A percentile compares a stretch with the other conserved stretches of the same genome.
phyloP scores from a whole-genome alignment of 2,797 vertebrate species.

The Gobionotothen gibberifrons region DNA sequence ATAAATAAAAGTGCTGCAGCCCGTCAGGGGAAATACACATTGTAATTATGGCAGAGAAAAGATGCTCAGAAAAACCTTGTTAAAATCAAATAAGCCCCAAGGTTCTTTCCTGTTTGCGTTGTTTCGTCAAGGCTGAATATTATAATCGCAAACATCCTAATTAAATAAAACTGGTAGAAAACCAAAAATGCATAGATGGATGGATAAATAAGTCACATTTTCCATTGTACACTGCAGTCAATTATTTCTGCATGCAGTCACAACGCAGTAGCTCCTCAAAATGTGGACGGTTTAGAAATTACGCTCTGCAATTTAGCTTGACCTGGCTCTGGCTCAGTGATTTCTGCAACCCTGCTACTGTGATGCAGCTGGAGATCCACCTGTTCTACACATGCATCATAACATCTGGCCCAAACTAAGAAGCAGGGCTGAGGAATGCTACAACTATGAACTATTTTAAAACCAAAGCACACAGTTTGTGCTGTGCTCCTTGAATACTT shows the following conservation, averaged over 20 bases:
- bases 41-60: slow-evolving; percentile 58
- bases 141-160: slow-evolving; percentile 38
- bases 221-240: no score
- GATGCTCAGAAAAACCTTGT: slow-evolving; percentile 51
- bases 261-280: background rate
- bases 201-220: background rate
- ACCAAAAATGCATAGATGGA: background rate
- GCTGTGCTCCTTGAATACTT: background rate
- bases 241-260: background rate
- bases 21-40: slow-evolving; percentile 47
- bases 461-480: background rate
- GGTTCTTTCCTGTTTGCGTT: slow-evolving; percentile 51
- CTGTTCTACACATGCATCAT: slow-evolving; percentile 1
- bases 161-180: slow-evolving; percentile 19
- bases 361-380: slow-evolving; percentile 28
- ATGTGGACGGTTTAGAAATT: slow-evolving; percentile 15
- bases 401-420: slow-evolving; percentile 10
- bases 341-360: slow-evolving; percentile 1
- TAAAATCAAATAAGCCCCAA: slow-evolving; percentile 53
- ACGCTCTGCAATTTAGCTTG: slow-evolving; percentile 2
- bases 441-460: background rate
- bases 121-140: slow-evolving; percentile 36
- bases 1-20: slow-evolving; percentile 53
- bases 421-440: background rate
- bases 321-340: background rate